Evolutionary conservation across 1,140 invertebrate species (phyloP).

Genomic region (Drosophila sucinea): DNA sequence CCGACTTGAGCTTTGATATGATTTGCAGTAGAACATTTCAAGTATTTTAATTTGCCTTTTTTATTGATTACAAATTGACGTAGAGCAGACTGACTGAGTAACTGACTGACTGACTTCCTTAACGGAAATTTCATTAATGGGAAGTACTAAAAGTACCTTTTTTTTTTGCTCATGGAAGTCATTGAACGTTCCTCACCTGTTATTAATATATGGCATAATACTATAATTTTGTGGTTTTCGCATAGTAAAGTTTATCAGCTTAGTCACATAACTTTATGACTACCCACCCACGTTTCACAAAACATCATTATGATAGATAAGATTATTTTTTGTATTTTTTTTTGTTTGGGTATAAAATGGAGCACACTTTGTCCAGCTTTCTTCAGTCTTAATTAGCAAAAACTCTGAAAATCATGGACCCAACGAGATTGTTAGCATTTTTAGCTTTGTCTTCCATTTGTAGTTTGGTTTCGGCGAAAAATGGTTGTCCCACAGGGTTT

Average conservation of each 20-base stretch:
- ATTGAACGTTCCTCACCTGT: constrained; percentile 31
- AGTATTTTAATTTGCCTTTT: constrained; percentile 68
- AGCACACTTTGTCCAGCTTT: neutral
- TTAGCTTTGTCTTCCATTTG: neutral
- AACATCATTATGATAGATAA: neutral
- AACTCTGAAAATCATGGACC: neutral
- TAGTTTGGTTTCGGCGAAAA: neutral
- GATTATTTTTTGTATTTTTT: neutral
- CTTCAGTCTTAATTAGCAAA: neutral
- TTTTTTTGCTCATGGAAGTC: constrained; percentile 36
- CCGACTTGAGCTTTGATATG: constrained; percentile 57
- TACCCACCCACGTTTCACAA: neutral
- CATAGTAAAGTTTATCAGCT: constrained; percentile 23
- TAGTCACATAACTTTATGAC: neutral
- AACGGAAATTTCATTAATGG: constrained; percentile 19
- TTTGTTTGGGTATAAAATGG: neutral
- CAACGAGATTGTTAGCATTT: neutral
- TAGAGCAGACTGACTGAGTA: constrained; percentile 5
- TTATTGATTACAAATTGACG: constrained; percentile 23
- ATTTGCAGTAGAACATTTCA: constrained; percentile 30
- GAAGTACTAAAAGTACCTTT: constrained; percentile 20
- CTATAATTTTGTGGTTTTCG: constrained; percentile 39
- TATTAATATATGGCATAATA: constrained; percentile 38
- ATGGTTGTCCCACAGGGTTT: neutral
- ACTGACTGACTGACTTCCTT: constrained; percentile 3